Evolutionary conservation across 1,140 invertebrate genomes (phyloP), one percentile per base, ranked within the genome.

Genomic region (Heterodera schachtii): DNA sequence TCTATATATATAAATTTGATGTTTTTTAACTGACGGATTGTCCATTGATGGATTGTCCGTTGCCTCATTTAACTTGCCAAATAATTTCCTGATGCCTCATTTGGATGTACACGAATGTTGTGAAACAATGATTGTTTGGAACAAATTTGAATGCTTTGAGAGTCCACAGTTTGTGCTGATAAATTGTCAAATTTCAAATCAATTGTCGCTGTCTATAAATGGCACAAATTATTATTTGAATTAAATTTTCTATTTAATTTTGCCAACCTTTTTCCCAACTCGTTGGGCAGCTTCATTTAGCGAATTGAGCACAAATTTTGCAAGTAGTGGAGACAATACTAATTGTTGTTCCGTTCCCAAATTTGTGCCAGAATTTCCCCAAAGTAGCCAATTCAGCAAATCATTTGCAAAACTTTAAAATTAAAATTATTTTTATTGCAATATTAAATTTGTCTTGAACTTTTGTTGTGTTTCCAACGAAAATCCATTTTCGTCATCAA

Each of bases 401-500:
- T 71, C 69, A 71, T 71, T 71, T 46, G 44, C 69, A 71, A 71
- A 71, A 71, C 69, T n/a, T n/a, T 71, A 71, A 71, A 71, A 71
- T 41, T 71, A 9, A 71, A 71, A 69, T 6, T 16, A 4, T 41
- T 71, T 71, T 41, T 7, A 70, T 21, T 41, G 47, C 57, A 13
- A n/a, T n/a, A n/a, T n/a, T 43, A 75, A 75, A 69, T 67, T 43
- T 64, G 16, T 78, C 16, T 78, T 69, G n/a, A 47, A 78, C 76
- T 31, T 69, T 8, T 78, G 44, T 49, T 78, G 64, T 31, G 64
- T 64, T 16, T 78, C 60, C 19, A 60, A 60, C 16, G 57, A 16
- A 19, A 60, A 60, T 19, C 43, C 11, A 19, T 13, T 60, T 11
- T 66, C 31, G 52, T 67, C 60, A 49, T 78, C 75, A 43, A 76